Evolutionary conservation across 2,113 vertebrate species (phyloP), one percentile per base, ranked within the genome.

Genomic region (Apistogramma diplotaenia): DNA sequence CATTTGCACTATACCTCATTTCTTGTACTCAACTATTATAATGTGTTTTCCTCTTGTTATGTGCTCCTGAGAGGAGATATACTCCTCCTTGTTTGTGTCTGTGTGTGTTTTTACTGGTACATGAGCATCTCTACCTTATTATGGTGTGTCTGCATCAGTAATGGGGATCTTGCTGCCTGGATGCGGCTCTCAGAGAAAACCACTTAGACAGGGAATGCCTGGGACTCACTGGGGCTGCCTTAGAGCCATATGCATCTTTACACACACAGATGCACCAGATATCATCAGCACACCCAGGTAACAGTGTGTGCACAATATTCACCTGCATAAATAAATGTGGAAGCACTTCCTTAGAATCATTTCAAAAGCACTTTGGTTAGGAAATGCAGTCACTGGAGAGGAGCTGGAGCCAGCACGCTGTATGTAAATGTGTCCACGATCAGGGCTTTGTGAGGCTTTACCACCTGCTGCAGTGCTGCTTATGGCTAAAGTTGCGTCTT

Each of bases 181-280:
- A 43, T 84, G 62, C 70, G 72, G 57, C 74, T 84, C 72, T 76
- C 62, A 81, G 78, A 85, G 70, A 88, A 90, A 87, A 85, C 81
- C 83, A 86, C 76, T 74, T 70, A 84, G 86, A 77, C 57, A 85
- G 80, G 54, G 76, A 88, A 78, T 60, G 73, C 73, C 70, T 35
- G 9, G 3, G 51, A 25, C 40, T 79, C 40, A 31, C 62, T 27
- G 57, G 46, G 53, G 80, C 82, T 67, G 73, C 61, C 73, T 82
- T 81, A 84, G 78, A 76, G 31, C 1, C 8, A 18, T 83, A 75
- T 54, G 78, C 73, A 75, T 86, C 56, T 31, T 1, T 18, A 18
- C 58, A 51, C 56, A 1, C 6, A 74, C 40, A 62, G n/a, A n/a
- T n/a, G n/a, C n/a, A n/a, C n/a, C 35, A 8, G 5, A 18, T 18